Conservation (phyloP, 2,888 invertebrate genomes). For the Diloba caeruleocephala region DNA sequence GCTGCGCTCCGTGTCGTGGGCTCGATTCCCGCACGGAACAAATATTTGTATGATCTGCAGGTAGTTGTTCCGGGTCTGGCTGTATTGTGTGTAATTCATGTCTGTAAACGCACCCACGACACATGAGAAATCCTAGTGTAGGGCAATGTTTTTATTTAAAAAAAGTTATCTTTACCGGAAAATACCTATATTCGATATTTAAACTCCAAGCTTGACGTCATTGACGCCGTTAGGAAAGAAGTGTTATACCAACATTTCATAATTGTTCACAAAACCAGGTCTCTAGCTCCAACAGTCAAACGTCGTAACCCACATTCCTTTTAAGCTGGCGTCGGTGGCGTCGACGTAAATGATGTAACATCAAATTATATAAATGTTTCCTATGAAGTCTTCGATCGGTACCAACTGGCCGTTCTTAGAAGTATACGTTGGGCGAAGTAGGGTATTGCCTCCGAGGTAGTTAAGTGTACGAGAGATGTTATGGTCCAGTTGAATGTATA, state of each 20-base stretch:
- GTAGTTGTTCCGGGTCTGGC: too few species aligned
- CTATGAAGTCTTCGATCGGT: conserved; percentile 34
- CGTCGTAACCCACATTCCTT: conserved; percentile 36
- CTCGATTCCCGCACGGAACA: too few species aligned
- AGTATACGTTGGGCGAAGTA: conserved; percentile 9
- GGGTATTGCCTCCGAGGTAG: conserved; percentile 11
- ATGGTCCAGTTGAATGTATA: not conserved
- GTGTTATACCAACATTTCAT: conserved; percentile 25
- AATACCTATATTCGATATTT: too few species aligned
- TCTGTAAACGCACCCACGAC: too few species aligned
- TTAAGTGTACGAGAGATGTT: not conserved
- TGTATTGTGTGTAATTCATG: too few species aligned
- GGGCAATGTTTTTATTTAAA: too few species aligned
- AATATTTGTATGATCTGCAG: too few species aligned
- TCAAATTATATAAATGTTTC: conserved; percentile 43
- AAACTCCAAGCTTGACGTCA: too few species aligned
- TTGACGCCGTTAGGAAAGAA: conserved; percentile 8
- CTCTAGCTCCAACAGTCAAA: conserved; percentile 19
- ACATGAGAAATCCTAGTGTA: too few species aligned
- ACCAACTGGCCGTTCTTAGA: conserved; percentile 24
- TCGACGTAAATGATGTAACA: conserved; percentile 24
- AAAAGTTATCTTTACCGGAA: too few species aligned
- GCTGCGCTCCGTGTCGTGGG: too few species aligned
- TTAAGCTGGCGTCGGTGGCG: not conserved
- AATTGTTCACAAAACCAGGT: conserved; percentile 17